Evolutionary conservation across 2,888 invertebrate genomes (phyloP).

Genomic region (Leptinotarsa rubiginosa): DNA sequence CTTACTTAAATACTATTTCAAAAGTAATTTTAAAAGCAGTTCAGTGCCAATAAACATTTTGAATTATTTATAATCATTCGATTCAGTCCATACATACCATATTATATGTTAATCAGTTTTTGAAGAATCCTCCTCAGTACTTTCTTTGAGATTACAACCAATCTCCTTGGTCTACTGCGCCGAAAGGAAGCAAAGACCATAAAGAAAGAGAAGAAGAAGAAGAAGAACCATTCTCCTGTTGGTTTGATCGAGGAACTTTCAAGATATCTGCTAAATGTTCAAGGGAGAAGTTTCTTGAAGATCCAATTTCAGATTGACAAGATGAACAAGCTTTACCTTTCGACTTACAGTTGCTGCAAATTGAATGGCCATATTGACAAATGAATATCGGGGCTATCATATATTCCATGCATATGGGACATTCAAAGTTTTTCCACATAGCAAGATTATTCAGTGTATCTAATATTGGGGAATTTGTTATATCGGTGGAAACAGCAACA

Average conservation of each 20-base stretch:
- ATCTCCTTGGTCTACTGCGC: no score
- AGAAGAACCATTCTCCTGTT: background rate
- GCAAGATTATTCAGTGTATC: constrained; percentile 1
- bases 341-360: constrained; percentile 54
- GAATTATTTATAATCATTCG: no score
- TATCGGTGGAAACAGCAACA: background rate
- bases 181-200: no score
- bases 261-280: constrained; percentile 54
- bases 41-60: no score
- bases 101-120: no score
- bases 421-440: constrained; percentile 49
- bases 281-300: constrained; percentile 55
- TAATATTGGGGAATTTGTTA: background rate
- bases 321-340: constrained; percentile 52
- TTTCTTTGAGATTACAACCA: no score
- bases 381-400: constrained; percentile 58
- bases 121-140: no score
- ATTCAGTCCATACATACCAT: no score
- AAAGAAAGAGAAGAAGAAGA: no score
- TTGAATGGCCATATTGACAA: constrained; percentile 57
- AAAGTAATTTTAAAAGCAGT: no score
- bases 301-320: constrained; percentile 52
- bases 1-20: no score
- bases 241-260: background rate
- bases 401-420: constrained; percentile 59